phyloP scores from a whole-genome alignment of 2,797 vertebrate genomes.

The Cyclopterus lumpus region DNA sequence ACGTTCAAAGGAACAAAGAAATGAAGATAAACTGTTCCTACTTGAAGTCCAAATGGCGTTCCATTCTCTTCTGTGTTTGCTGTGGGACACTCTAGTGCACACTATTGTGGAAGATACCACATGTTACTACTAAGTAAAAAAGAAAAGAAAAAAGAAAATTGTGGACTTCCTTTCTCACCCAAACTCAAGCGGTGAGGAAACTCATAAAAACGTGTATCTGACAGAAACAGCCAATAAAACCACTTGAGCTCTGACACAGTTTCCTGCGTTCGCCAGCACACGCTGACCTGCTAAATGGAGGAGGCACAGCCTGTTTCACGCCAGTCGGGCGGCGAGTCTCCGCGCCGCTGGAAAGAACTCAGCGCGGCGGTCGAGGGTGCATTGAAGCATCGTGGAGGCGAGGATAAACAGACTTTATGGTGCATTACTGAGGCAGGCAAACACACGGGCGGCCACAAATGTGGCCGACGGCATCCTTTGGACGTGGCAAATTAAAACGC shows the following conservation, averaged over 20 bases:
- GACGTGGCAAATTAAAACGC: constrained; percentile 75
- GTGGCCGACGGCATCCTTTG: constrained; percentile 35
- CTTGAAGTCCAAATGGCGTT: constrained; percentile 28
- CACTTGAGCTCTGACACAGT: constrained; percentile 77
- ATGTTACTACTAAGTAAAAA: constrained; percentile 29
- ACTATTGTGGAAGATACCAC: constrained; percentile 33
- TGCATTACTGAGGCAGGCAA: constrained; percentile 70
- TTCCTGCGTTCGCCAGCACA: constrained; percentile 66
- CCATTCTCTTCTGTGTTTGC: constrained; percentile 22
- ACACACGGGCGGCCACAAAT: constrained; percentile 49
- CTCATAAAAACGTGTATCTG: constrained; percentile 64
- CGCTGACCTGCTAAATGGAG: constrained; percentile 63
- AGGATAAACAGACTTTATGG: constrained; percentile 81
- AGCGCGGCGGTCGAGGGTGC: constrained; percentile 52
- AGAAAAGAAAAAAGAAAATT: constrained; percentile 15
- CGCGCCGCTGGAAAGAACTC: constrained; percentile 59
- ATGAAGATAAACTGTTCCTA: not conserved
- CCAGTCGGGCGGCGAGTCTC: constrained; percentile 51
- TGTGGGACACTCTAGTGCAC: constrained; percentile 24
- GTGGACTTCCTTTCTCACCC: constrained; percentile 55
- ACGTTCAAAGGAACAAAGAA: not conserved
- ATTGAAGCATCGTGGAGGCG: constrained; percentile 62
- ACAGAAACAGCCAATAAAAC: constrained; percentile 74
- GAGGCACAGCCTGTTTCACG: constrained; percentile 56
- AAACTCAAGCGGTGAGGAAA: constrained; percentile 62